phyloP scores from a whole-genome alignment of 2,888 invertebrate species.

The Abscondita cerata region DNA sequence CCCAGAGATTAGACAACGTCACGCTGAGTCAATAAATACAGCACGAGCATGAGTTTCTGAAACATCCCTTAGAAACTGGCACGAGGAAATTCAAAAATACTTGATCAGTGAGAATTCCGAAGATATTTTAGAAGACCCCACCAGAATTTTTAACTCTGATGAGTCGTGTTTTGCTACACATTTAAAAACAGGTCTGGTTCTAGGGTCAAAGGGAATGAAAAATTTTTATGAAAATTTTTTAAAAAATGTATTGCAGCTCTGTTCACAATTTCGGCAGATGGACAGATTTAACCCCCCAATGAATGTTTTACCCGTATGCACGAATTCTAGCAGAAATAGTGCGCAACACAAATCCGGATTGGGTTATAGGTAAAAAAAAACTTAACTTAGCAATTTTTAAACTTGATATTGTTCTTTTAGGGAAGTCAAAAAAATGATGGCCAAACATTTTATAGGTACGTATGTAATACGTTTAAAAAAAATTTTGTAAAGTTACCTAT shows the following conservation, averaged over 20 bases:
- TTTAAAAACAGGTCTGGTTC: slow-evolving; percentile 22
- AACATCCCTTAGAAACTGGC: slow-evolving; percentile 25
- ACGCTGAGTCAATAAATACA: slow-evolving; percentile 25
- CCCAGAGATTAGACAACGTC: slow-evolving; percentile 18
- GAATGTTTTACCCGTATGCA: not conserved
- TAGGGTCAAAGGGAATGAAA: slow-evolving; percentile 24
- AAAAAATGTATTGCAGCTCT: slow-evolving; percentile 22
- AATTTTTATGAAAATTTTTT: slow-evolving; percentile 20
- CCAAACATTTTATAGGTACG: no score
- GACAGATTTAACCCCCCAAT: slow-evolving; percentile 23
- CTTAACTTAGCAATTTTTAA: no score
- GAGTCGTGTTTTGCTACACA: slow-evolving; percentile 31
- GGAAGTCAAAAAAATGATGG: no score
- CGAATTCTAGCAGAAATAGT: slow-evolving; percentile 26
- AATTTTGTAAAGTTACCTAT: no score
- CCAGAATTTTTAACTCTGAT: slow-evolving; percentile 33
- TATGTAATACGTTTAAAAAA: no score
- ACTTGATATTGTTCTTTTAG: no score
- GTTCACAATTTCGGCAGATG: slow-evolving; percentile 31
- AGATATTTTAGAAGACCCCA: slow-evolving; percentile 32
- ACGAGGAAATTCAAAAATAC: slow-evolving; percentile 19
- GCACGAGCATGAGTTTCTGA: slow-evolving; percentile 28
- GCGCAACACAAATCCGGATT: slow-evolving; percentile 26
- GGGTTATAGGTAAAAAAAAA: slow-evolving; percentile 13
- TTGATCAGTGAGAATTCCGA: slow-evolving; percentile 26